Evolutionary conservation across 2,797 vertebrate genomes (phyloP).

Genomic region (Morelia viridis): DNA sequence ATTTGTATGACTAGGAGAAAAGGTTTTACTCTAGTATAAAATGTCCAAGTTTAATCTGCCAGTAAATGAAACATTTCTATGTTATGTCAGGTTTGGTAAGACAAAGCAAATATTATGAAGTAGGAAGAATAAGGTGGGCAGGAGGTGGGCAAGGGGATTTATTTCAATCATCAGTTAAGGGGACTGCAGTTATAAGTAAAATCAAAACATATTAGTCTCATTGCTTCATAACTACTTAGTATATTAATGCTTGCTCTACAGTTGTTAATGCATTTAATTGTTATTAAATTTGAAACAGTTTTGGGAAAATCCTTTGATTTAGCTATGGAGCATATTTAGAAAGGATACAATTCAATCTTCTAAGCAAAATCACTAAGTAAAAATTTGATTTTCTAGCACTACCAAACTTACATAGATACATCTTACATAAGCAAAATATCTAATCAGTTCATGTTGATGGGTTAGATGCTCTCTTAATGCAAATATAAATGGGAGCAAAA

Average conservation of each 20-base stretch:
- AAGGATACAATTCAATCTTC: not conserved
- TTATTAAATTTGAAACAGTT: slow-evolving; percentile 10
- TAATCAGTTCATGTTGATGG: slow-evolving; percentile 21
- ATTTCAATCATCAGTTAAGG: slow-evolving; percentile 30
- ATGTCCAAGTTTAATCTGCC: slow-evolving; percentile 22
- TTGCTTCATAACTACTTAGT: slow-evolving; percentile 8
- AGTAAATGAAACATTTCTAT: not conserved
- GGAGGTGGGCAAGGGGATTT: not conserved
- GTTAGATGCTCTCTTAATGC: slow-evolving; percentile 11
- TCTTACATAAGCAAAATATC: slow-evolving; percentile 35
- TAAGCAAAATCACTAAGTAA: slow-evolving; percentile 35
- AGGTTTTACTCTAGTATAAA: slow-evolving; percentile 37
- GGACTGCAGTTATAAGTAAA: slow-evolving; percentile 6
- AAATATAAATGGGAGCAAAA: slow-evolving; percentile 8
- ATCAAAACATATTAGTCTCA: not conserved
- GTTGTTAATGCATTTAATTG: not conserved
- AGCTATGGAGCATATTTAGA: not conserved
- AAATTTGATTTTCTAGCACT: slow-evolving; percentile 4
- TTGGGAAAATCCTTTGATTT: not conserved
- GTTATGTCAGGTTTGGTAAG: slow-evolving; percentile 34
- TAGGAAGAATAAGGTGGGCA: not conserved
- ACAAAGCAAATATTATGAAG: slow-evolving; percentile 10
- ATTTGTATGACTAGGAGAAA: slow-evolving; percentile 11
- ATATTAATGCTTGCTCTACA: slow-evolving; percentile 17
- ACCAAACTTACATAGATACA: slow-evolving; percentile 20